Evolutionary conservation across 2,797 vertebrate species (phyloP).

Genomic region (Chrysocyon brachyurus): DNA sequence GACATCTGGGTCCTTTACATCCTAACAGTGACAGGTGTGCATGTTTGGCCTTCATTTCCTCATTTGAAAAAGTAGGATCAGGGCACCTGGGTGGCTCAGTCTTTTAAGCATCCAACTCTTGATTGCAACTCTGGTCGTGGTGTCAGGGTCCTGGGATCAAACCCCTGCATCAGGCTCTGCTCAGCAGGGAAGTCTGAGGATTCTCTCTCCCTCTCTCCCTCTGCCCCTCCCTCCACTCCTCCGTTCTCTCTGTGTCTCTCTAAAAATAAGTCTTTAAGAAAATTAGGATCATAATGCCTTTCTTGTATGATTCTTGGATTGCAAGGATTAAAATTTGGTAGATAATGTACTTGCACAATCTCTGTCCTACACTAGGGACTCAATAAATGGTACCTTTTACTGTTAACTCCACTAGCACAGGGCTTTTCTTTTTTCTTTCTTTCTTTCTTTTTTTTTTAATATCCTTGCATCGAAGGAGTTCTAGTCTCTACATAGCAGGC

Average conservation of each 20-base stretch:
- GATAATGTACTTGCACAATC: slow-evolving; percentile 13
- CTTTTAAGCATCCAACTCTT: not conserved
- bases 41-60: slow-evolving; percentile 33
- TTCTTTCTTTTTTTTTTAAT: not conserved
- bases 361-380: slow-evolving; percentile 49
- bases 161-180: not conserved
- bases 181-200: not conserved
- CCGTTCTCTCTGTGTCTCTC: not conserved
- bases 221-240: not conserved
- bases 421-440: not conserved
- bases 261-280: not conserved
- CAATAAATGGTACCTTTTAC: slow-evolving; percentile 19
- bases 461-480: not conserved
- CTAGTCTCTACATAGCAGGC: not conserved
- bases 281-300: not conserved
- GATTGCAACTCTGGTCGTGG: not conserved
- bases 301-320: not conserved
- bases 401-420: not conserved
- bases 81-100: not conserved
- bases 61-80: slow-evolving; percentile 47
- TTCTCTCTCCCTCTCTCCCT: not conserved
- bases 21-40: not conserved
- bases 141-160: too few species aligned
- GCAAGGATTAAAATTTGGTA: slow-evolving; percentile 60
- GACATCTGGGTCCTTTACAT: not conserved